Evolutionary conservation across 2,888 invertebrate species (phyloP).

Genomic region (Poecilobothrus nobilitatus): DNA sequence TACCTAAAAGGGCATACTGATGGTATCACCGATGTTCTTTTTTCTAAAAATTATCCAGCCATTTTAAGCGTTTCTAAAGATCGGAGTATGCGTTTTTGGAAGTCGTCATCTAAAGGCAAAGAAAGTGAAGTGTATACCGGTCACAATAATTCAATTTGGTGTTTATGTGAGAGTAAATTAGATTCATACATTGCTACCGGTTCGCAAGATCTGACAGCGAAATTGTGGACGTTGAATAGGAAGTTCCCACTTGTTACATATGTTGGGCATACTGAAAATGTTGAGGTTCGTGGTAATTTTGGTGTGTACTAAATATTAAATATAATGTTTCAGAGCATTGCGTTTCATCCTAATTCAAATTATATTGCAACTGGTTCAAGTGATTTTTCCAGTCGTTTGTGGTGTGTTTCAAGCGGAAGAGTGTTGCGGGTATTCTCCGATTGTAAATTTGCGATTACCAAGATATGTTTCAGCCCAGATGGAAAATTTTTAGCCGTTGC

Average conservation of each 20-base stretch:
- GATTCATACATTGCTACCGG: slow-evolving; percentile 82
- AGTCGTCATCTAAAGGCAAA: slow-evolving; percentile 53
- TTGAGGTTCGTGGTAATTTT: slow-evolving; percentile 57
- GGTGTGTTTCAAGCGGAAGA: slow-evolving; percentile 76
- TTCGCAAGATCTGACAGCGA: slow-evolving; percentile 76
- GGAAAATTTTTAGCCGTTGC: slow-evolving; percentile 78
- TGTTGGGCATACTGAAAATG: slow-evolving; percentile 80
- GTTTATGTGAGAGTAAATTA: slow-evolving; percentile 61
- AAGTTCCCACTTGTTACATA: slow-evolving; percentile 75
- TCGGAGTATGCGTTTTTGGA: slow-evolving; percentile 68
- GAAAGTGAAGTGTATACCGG: slow-evolving; percentile 61
- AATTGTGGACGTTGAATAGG: slow-evolving; percentile 73
- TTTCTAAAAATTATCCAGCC: slow-evolving; percentile 52
- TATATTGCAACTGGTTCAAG: slow-evolving; percentile 85
- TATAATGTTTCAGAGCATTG: slow-evolving; percentile 38
- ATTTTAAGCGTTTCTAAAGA: slow-evolving; percentile 67
- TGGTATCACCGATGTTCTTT: slow-evolving; percentile 54
- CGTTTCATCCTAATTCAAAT: slow-evolving; percentile 85
- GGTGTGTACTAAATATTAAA: neutral
- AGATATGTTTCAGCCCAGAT: slow-evolving; percentile 74
- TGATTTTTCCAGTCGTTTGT: slow-evolving; percentile 81
- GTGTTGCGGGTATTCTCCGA: slow-evolving; percentile 72
- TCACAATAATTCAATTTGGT: slow-evolving; percentile 86
- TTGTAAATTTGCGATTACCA: slow-evolving; percentile 64
- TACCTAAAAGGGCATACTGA: slow-evolving; percentile 62